Base-by-base conservation (phyloP, 2,113 vertebrate genomes). In the Puma concolor region DNA sequence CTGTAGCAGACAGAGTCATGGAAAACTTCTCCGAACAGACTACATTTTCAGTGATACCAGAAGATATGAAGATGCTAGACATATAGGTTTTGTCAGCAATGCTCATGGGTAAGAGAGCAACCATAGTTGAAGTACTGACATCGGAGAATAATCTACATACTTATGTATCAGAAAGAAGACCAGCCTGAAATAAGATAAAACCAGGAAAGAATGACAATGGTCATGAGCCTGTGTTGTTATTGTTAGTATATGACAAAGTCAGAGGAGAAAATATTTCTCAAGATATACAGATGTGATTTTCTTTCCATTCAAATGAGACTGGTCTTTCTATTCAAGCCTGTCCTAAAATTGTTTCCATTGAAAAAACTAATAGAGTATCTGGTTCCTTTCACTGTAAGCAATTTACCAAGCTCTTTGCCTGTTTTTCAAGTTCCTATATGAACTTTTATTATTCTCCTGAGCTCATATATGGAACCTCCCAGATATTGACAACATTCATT, bases 401-500 rank as follows among this genome's bases (percentile, higher is more conserved):
- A 77, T 71, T 63, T 89, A 64, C 3, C 41, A 57, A 89, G n/a
- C 29, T 81, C 31, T 97, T 74, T 94, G 38, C 2, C 33, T 77
- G 8, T 0, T 82, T 95, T 85, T 88, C 64, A 91, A 88, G 9
- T 87, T 76, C 29, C 29, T 82, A 21, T 74, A 67, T 17, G n/a
- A 80, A 89, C 13, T 60, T 77, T 25, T 84, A 82, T 89, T 76
- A 76, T 57, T 67, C 21, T 91, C 74, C 41, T 64, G n/a, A 91
- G 77, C 88, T 82, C 69, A 63, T 1, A 57, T 19, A 64, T 25
- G 57, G 23, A 11, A 85, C 71, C 33, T 64, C 14, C 14, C 63
- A 97, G 71, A 91, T 72, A 84, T n/a, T 89, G 57, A 91, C 64
- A 86, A 90, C 6, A 67, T 90, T 72, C 27, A 91, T 81, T 88